Evolutionary conservation across 2,797 vertebrate species (phyloP).

Genomic region (Muscicapa striata): DNA sequence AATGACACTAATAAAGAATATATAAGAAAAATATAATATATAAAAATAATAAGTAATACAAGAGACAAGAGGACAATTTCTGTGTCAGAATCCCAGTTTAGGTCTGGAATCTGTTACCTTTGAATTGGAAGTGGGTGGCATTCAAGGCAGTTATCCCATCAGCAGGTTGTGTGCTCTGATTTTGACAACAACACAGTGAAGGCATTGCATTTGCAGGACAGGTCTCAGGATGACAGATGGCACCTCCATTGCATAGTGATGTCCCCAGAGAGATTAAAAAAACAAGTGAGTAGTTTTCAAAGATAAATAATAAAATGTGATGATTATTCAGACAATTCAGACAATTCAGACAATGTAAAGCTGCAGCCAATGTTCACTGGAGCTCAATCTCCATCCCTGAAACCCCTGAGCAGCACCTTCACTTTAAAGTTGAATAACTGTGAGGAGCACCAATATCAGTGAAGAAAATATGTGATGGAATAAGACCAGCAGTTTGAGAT

Average conservation of each 20-base stretch:
- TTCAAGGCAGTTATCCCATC: slow-evolving; percentile 23
- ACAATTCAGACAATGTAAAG: neutral
- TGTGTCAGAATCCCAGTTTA: neutral
- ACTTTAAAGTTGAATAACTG: neutral
- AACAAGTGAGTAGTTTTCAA: slow-evolving; percentile 11
- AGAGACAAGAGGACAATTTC: neutral
- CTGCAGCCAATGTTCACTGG: neutral
- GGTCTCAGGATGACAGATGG: slow-evolving; percentile 35
- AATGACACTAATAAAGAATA: no score
- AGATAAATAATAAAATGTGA: neutral
- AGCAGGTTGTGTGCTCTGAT: neutral
- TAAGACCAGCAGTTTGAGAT: neutral
- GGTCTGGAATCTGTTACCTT: neutral
- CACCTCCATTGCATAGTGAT: neutral
- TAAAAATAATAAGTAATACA: neutral
- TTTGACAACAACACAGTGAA: slow-evolving; percentile 10
- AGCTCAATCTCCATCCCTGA: neutral
- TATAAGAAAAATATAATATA: no score
- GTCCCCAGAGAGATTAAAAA: slow-evolving; percentile 26
- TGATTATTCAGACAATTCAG: neutral
- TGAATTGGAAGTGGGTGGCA: neutral
- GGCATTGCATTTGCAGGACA: slow-evolving; percentile 5
- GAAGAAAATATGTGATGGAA: neutral
- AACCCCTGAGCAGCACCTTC: neutral
- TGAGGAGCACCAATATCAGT: neutral